Evolutionary conservation across 2,113 vertebrate genomes (phyloP).

Genomic region (Promerops cafer): DNA sequence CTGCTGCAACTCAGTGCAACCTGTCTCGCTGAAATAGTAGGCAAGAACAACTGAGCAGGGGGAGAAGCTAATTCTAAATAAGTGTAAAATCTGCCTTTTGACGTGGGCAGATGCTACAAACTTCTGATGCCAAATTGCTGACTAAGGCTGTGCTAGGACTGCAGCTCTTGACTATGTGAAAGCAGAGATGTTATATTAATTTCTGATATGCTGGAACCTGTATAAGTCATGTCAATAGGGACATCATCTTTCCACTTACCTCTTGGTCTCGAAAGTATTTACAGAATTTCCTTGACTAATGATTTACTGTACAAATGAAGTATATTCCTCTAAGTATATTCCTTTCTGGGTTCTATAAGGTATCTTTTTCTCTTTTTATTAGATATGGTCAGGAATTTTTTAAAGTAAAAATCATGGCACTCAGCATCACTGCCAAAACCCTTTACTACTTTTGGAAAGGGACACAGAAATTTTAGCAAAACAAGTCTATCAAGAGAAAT

Average conservation of each 20-base stretch:
- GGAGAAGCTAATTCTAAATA: neutral
- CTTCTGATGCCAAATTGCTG: neutral
- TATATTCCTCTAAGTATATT: neutral
- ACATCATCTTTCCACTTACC: neutral
- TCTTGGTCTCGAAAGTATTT: neutral
- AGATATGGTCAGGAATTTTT: neutral
- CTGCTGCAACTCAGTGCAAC: neutral
- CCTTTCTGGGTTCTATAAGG: neutral
- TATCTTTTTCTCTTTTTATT: neutral
- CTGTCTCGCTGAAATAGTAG: neutral
- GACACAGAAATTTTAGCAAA: neutral
- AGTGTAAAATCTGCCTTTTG: neutral
- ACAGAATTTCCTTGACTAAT: neutral
- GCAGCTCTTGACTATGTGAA: neutral
- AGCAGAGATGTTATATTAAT: neutral
- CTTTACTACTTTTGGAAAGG: neutral
- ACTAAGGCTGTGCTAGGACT: neutral
- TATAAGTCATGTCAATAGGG: neutral
- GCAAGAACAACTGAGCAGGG: neutral
- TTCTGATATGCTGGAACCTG: neutral
- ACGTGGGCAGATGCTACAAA: neutral
- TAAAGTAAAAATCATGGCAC: neutral
- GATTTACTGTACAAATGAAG: neutral
- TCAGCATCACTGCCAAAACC: neutral
- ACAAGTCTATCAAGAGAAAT: neutral